Percentiles rank a stretch among this genome's conserved stretches.
Conservation (phyloP, 2,113 vertebrate species). For the Uria lomvia region DNA sequence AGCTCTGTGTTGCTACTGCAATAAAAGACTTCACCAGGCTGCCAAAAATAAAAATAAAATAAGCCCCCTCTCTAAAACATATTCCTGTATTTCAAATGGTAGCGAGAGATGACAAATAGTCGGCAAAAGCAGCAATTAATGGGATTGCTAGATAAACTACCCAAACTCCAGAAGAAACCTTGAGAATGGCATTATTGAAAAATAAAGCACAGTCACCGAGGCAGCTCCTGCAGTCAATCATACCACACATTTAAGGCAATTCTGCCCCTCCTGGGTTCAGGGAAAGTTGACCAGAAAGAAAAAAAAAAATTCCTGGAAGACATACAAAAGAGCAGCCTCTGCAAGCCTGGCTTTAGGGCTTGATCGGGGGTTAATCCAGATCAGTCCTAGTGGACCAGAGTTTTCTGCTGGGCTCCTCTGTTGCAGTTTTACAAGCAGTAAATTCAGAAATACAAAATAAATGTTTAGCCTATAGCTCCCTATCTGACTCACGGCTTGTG, state of each 20-base stretch:
- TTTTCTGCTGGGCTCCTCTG: background rate
- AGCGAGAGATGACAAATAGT: background rate
- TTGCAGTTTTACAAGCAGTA: background rate
- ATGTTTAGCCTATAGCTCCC: background rate
- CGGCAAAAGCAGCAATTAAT: background rate
- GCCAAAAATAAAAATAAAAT: constrained; percentile 3
- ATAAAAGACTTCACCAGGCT: background rate
- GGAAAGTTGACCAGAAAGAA: background rate
- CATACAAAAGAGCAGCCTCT: background rate
- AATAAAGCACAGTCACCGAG: background rate
- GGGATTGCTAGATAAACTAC: background rate
- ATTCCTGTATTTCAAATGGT: background rate
- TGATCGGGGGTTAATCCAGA: background rate
- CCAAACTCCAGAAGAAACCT: background rate
- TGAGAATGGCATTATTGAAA: background rate
- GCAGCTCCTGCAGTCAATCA: background rate
- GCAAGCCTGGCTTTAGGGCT: background rate
- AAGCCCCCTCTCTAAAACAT: background rate
- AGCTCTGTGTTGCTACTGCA: background rate
- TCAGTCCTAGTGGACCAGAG: background rate
- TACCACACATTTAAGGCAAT: background rate
- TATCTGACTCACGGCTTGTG: rapidly evolving
- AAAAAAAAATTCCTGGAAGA: background rate
- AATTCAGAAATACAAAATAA: background rate
- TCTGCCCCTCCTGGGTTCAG: background rate